Evolutionary conservation across 2,797 vertebrate genomes (phyloP).

Genomic region (Coendou prehensilis): DNA sequence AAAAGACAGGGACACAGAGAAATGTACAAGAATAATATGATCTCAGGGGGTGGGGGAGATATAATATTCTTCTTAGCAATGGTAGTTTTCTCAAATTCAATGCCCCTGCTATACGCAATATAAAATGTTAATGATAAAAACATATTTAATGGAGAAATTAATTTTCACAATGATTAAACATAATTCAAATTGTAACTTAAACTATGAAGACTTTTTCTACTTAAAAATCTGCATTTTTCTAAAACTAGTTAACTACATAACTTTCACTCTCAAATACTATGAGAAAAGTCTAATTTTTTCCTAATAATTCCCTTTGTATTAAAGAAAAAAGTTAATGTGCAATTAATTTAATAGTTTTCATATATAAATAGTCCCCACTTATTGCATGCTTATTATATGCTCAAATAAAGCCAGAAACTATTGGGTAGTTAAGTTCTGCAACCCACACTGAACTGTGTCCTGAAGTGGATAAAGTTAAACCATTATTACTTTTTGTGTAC

Average conservation of each 20-base stretch:
- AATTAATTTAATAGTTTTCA: conserved; percentile 12
- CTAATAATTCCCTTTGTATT: conserved; percentile 16
- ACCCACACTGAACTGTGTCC: background rate
- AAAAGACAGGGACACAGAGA: background rate
- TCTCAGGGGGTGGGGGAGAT: background rate
- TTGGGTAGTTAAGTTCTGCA: background rate
- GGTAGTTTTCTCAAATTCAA: background rate
- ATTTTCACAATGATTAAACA: conserved; percentile 19
- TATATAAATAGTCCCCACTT: background rate
- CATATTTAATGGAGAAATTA: background rate
- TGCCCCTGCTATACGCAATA: background rate
- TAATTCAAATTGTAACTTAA: conserved; percentile 45
- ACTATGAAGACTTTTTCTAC: background rate
- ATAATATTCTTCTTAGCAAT: background rate
- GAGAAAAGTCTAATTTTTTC: conserved; percentile 14
- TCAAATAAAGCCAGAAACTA: conserved; percentile 57
- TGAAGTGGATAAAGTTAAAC: conserved; percentile 7
- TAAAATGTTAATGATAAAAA: conserved; percentile 24
- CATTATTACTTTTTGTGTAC: background rate
- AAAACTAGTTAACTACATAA: background rate
- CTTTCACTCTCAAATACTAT: conserved; percentile 26
- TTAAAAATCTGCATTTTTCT: conserved; percentile 1
- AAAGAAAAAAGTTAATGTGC: conserved; percentile 40
- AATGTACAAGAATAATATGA: background rate
- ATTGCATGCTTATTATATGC: background rate